Percentiles rank a stretch among this genome's conserved stretches.
phyloP scores from a whole-genome alignment of 2,113 vertebrate genomes.

The Etia nguti region DNA sequence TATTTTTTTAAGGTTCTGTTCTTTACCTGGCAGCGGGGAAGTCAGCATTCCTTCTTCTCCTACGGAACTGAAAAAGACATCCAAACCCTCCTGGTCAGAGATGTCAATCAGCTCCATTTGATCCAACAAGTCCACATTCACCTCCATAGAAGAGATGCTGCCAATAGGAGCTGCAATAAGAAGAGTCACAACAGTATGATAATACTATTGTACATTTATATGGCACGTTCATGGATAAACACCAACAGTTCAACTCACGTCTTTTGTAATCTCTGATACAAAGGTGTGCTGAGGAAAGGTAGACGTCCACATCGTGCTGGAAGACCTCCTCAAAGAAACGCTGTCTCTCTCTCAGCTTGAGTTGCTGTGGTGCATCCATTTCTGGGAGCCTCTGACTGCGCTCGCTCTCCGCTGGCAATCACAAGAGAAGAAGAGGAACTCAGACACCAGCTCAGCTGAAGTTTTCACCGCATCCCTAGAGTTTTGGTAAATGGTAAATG shows the following conservation, averaged over 20 bases:
- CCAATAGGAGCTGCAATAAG: conserved; percentile 76
- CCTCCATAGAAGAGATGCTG: conserved; percentile 97
- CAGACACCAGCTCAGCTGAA: background rate
- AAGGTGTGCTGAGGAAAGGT: conserved; percentile 86
- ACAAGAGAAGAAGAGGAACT: background rate
- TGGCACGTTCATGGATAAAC: background rate
- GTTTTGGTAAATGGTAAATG: no score
- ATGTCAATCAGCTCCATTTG: conserved; percentile 90
- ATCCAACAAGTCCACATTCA: conserved; percentile 92
- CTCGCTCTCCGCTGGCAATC: conserved; percentile 64
- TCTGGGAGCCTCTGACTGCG: conserved; percentile 64
- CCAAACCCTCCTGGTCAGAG: conserved; percentile 87
- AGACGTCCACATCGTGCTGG: conserved; percentile 91
- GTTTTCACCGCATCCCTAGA: background rate
- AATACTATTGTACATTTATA: background rate
- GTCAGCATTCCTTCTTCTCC: conserved; percentile 72
- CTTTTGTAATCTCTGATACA: conserved; percentile 84
- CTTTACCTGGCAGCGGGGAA: conserved; percentile 73
- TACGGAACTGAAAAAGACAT: conserved; percentile 87
- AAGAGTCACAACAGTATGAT: background rate
- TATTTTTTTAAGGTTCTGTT: background rate
- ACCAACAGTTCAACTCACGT: conserved; percentile 72
- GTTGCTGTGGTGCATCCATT: conserved; percentile 79
- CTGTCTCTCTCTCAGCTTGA: conserved; percentile 85
- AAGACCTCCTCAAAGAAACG: conserved; percentile 96